Percentiles rank a stretch among this genome's conserved stretches.
These are phyloP conservation scores for Sebastes schlegelii DNA, from an alignment of 2,113 vertebrate species.

Conservation along the genomic window DNA sequence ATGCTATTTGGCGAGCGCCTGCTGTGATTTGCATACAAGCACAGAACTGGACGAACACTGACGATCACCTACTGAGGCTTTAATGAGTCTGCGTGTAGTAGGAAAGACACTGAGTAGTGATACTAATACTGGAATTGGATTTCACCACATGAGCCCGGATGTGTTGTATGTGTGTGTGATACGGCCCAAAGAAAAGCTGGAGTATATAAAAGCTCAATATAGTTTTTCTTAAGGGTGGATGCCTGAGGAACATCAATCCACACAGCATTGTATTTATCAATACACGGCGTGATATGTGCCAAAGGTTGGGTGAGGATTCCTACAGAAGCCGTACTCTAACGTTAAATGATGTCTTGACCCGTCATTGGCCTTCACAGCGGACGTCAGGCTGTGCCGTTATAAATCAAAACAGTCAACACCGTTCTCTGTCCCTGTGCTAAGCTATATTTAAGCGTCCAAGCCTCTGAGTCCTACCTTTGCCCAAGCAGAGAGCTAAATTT, in stretches of 20 bases:
- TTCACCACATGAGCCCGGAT: neutral
- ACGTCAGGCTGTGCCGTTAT: neutral
- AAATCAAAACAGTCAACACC: slow-evolving; percentile 18
- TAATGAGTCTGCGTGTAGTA: neutral
- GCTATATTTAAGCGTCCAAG: slow-evolving; percentile 2
- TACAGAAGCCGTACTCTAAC: neutral
- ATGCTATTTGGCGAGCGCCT: slow-evolving; percentile 16
- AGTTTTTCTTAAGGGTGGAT: neutral
- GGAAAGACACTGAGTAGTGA: neutral
- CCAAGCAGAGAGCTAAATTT: slow-evolving; percentile 24
- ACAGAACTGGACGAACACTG: slow-evolving; percentile 1
- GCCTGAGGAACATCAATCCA: slow-evolving; percentile 4
- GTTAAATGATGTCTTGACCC: slow-evolving; percentile 22
- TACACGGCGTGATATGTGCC: neutral
- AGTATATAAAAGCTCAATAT: neutral
- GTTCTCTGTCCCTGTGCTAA: neutral
- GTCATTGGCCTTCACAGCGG: neutral
- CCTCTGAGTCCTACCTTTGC: slow-evolving; percentile 4
- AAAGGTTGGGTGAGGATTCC: neutral
- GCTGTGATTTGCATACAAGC: neutral
- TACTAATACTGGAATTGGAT: neutral
- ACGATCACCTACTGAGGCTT: slow-evolving; percentile 29
- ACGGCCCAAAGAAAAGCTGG: neutral
- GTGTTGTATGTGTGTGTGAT: neutral
- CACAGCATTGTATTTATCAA: slow-evolving; percentile 15